These are phyloP conservation scores for Byasa hedistus DNA, from an alignment of 2,888 invertebrate genomes.

Conservation along the genomic window DNA sequence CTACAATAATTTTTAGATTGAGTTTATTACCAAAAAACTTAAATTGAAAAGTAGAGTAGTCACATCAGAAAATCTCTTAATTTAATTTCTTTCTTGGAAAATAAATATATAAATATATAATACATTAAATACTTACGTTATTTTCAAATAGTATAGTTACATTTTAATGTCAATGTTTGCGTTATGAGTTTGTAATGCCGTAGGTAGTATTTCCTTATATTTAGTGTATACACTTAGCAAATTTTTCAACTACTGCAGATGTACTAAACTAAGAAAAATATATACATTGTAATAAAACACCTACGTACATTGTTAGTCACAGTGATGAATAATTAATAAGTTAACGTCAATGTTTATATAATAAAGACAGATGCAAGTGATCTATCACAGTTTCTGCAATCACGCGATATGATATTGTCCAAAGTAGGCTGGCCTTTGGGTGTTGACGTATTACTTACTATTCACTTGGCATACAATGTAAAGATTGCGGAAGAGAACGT, in stretches of 20 bases:
- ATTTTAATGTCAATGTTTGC: background rate
- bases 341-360: slow-evolving; percentile 52
- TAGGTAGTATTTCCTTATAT: too few relatives aligned
- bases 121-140: background rate
- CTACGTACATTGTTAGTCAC: background rate
- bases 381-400: slow-evolving; percentile 52
- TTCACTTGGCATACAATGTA: slow-evolving; percentile 16
- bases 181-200: too few relatives aligned
- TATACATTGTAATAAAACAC: background rate
- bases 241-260: too few relatives aligned
- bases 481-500: slow-evolving; percentile 35
- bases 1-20: too few relatives aligned
- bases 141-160: background rate
- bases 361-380: slow-evolving; percentile 51
- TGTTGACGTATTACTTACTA: slow-evolving; percentile 4
- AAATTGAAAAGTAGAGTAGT: too few relatives aligned
- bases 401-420: slow-evolving; percentile 37
- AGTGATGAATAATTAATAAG: slow-evolving; percentile 44
- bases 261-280: background rate
- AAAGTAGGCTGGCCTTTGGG: slow-evolving; percentile 39
- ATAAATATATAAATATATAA: background rate
- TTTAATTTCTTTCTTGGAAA: too few relatives aligned
- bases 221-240: too few relatives aligned
- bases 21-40: too few relatives aligned
- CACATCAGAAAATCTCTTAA: too few relatives aligned